Evolutionary conservation across 2,113 vertebrate species (phyloP), one percentile per base, ranked within the genome.

Genomic region (Pao palembangensis): DNA sequence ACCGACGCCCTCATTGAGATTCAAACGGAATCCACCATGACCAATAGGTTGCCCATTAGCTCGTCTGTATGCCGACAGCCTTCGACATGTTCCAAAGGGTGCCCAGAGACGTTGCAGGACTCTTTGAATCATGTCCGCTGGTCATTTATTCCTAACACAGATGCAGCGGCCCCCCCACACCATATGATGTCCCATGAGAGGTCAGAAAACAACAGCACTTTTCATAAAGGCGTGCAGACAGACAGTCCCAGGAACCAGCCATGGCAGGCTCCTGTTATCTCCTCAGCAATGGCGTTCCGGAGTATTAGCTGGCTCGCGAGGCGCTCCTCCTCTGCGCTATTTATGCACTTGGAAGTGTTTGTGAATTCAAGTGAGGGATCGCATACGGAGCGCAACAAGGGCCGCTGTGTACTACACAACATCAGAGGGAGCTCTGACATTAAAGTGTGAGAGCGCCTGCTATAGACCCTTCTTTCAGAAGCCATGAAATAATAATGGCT

Each of bases 401-500:
- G 81, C 87, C 75, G 86, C 89, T 88, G 85, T 90, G 90, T 91
- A 88, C 88, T 85, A 87, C 88, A 87, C 89, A 92, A 89, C 91
- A 90, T 90, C 89, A 90, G 88, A 91, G 84, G 74, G 81, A 82
- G 86, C 86, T 67, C 80, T 82, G 75, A 78, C 90, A 90, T 87
- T 86, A 86, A 88, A 91, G 88, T 83, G 86, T 63, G 79, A 75
- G 83, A 79, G 80, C 64, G 77, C 70, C 78, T 69, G 86, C 84
- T 78, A 78, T 80, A 88, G 86, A 87, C 88, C 85, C 86, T 79
- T 86, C 87, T 91, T 89, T 90, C 88, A 88, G 90, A 91, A 87
- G 83, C 89, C 88, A 91, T 91, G 90, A 90, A 92, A 92, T 91
- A 92, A 91, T 90, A 90, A 91, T 89, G 90, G 85, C 67, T 89